Evolutionary conservation across 2,888 invertebrate species (phyloP).

Genomic region (Hofmannophila pseudospretella): DNA sequence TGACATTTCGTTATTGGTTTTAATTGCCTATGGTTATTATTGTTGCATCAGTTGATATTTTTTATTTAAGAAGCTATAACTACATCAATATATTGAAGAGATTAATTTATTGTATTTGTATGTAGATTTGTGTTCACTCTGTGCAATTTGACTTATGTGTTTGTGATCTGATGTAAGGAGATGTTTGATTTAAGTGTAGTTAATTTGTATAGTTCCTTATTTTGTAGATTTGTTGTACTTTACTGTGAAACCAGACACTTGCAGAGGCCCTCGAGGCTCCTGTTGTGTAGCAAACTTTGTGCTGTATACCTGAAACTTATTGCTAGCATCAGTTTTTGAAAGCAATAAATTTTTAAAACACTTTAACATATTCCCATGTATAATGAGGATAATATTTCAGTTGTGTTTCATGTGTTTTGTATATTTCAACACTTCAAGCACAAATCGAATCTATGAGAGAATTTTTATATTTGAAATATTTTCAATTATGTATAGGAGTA

Average conservation of each 20-base stretch:
- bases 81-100: slow-evolving; percentile 60
- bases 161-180: slow-evolving; percentile 74
- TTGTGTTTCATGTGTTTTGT: slow-evolving; percentile 18
- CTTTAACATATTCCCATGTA: slow-evolving; percentile 43
- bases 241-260: slow-evolving; percentile 40
- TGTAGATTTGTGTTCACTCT: slow-evolving; percentile 57
- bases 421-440: slow-evolving; percentile 30
- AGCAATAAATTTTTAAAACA: slow-evolving; percentile 49
- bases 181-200: slow-evolving; percentile 65
- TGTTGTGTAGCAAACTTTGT: slow-evolving; percentile 27
- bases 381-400: slow-evolving; percentile 27
- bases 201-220: slow-evolving; percentile 74
- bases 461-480: slow-evolving; percentile 41
- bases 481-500: slow-evolving; percentile 47
- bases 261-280: slow-evolving; percentile 26
- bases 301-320: slow-evolving; percentile 43
- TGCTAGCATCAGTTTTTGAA: slow-evolving; percentile 63
- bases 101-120: slow-evolving; percentile 72
- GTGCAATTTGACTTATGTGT: slow-evolving; percentile 69
- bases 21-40: slow-evolving; percentile 42
- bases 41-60: slow-evolving; percentile 74
- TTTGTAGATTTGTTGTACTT: slow-evolving; percentile 61
- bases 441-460: slow-evolving; percentile 47
- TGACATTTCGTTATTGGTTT: slow-evolving; percentile 65
- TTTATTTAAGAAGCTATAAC: slow-evolving; percentile 57